A percentile compares a stretch with the other conserved stretches of the same genome.
Evolutionary conservation across 2,888 invertebrate genomes (phyloP).

Genomic region (Epiblema foenella): DNA sequence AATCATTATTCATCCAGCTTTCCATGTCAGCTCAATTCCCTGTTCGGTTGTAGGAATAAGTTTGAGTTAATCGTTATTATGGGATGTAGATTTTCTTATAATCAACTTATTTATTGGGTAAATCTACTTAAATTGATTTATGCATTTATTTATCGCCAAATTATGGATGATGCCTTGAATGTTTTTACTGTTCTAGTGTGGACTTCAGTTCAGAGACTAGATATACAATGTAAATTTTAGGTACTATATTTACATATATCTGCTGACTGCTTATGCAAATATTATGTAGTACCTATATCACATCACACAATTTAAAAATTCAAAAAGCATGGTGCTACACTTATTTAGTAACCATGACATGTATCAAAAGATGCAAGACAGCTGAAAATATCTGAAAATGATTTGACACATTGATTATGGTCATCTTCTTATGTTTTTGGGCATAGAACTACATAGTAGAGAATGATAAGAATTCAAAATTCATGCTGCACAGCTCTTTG

Average conservation of each 20-base stretch:
- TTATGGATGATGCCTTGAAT: slow-evolving; percentile 1
- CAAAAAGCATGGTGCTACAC: slow-evolving; percentile 22
- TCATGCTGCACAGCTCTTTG: not conserved
- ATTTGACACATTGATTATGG: not conserved
- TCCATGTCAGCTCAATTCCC: not conserved
- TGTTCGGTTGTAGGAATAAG: slow-evolving; percentile 26
- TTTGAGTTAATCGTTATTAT: slow-evolving; percentile 21
- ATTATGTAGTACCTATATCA: slow-evolving; percentile 11
- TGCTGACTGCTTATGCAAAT: no score
- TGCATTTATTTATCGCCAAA: slow-evolving; percentile 35
- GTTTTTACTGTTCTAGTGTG: not conserved
- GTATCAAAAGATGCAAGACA: not conserved
- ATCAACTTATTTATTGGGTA: slow-evolving; percentile 22
- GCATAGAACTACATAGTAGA: slow-evolving; percentile 1
- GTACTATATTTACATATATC: not conserved
- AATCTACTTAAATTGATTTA: slow-evolving; percentile 2
- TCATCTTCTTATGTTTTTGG: not conserved
- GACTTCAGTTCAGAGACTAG: no score
- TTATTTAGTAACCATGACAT: not conserved
- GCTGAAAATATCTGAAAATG: not conserved
- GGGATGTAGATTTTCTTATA: slow-evolving; percentile 31
- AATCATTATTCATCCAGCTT: slow-evolving; percentile 13
- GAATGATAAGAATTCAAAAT: slow-evolving; percentile 12
- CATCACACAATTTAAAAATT: not conserved
- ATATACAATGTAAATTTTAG: slow-evolving; percentile 4